Percentiles rank a stretch among this genome's conserved stretches.
Conservation (phyloP, 2,113 vertebrate genomes). For the Eubucco bourcierii region DNA sequence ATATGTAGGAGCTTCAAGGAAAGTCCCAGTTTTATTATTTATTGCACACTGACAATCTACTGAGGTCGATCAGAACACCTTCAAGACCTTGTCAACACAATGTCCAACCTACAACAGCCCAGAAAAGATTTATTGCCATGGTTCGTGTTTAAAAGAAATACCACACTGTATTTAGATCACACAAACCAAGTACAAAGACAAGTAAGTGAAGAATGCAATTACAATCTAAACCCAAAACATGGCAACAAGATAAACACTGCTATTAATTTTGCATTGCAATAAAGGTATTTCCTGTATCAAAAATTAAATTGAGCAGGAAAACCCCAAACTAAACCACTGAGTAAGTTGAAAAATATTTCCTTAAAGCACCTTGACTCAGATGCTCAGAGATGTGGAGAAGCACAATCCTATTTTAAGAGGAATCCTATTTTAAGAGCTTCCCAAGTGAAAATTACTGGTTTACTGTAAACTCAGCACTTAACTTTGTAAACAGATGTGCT, state of each 20-base stretch:
- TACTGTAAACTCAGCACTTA: not conserved
- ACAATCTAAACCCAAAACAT: not conserved
- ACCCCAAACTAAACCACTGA: not conserved
- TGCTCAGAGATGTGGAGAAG: not conserved
- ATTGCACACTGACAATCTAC: not conserved
- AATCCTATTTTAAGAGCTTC: conserved; percentile 7
- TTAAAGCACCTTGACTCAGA: not conserved
- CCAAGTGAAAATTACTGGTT: conserved; percentile 13
- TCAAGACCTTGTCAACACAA: not conserved
- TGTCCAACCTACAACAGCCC: not conserved
- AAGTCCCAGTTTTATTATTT: not conserved
- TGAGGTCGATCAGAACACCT: not conserved
- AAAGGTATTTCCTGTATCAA: not conserved
- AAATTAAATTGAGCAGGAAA: not conserved
- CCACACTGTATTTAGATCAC: not conserved
- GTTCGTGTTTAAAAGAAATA: not conserved
- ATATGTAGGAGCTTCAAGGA: no score
- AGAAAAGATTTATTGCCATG: not conserved
- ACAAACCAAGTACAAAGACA: not conserved
- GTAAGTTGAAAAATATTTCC: not conserved
- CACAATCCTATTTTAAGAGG: not conserved
- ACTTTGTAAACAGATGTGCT: conserved; percentile 16
- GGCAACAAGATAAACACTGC: not conserved
- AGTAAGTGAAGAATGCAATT: not conserved
- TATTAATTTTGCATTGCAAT: not conserved